These are phyloP conservation scores for Hypotaenidia philippensis DNA, from an alignment of 2,797 vertebrate species.

Conservation along the genomic window DNA sequence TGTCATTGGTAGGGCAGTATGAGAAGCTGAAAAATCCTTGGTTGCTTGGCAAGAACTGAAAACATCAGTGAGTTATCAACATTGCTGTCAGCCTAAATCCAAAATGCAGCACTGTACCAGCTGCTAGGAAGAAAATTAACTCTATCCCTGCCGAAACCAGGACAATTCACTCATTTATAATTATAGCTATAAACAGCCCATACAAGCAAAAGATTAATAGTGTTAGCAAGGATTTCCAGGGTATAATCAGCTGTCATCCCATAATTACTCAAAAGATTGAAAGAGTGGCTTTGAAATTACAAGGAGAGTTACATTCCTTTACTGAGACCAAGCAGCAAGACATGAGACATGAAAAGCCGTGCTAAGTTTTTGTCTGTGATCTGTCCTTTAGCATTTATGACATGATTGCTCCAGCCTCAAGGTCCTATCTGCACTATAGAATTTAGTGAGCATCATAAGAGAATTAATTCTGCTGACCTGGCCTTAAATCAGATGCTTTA, in stretches of 20 bases:
- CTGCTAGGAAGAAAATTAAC: too few relatives aligned
- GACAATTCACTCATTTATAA: slow-evolving; percentile 13
- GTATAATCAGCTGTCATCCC: slow-evolving; percentile 55
- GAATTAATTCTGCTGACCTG: background rate
- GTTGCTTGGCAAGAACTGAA: too few relatives aligned
- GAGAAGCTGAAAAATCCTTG: too few relatives aligned
- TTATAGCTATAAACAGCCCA: slow-evolving; percentile 33
- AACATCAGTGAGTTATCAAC: too few relatives aligned
- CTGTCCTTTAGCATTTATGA: background rate
- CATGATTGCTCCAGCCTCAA: background rate
- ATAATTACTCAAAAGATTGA: slow-evolving; percentile 54
- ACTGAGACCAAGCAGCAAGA: background rate
- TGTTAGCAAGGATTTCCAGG: slow-evolving; percentile 42
- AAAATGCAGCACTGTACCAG: too few relatives aligned
- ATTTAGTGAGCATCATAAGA: background rate
- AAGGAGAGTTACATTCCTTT: slow-evolving; percentile 56
- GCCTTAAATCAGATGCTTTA: background rate
- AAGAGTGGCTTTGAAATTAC: slow-evolving; percentile 58
- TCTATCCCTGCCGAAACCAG: too few relatives aligned
- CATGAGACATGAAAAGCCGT: background rate
- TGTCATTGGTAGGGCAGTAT: too few relatives aligned
- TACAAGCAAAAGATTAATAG: slow-evolving; percentile 62
- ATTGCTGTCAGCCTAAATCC: too few relatives aligned
- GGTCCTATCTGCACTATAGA: background rate
- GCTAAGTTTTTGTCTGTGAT: background rate